Base-by-base conservation (phyloP, 2,888 invertebrate species). In the Andrena haemorrhoa region DNA sequence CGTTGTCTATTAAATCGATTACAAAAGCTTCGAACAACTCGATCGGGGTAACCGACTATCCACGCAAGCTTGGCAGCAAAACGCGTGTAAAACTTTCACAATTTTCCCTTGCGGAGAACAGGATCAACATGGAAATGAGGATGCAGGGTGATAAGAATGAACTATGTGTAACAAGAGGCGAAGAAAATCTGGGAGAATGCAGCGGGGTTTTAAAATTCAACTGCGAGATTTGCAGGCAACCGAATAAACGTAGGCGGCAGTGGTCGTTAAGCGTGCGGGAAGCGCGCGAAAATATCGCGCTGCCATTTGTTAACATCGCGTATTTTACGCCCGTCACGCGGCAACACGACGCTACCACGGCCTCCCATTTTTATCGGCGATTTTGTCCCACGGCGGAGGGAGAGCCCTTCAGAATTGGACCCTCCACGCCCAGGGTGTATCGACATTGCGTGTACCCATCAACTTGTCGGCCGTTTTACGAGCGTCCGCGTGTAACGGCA, bases 221-320 rank as follows among this genome's bases (percentile, higher is more conserved):
- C n/a, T 4, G 3, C 41, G 35, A 41, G 41, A 71, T 82, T 81
- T 75, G 61, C 82, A n/a, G 66, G n/a, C 12, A n/a, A 56, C 23
- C 61, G 81, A 70, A 75, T 66, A 71, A 82, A 81, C 82, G 68
- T 53, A 10, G 35, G 10, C 8, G 74, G 29, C 31, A 31, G 26
- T 35, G 51, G 66, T 66, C 70, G 66, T 71, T 81, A 75, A 75
- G 35, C 70, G 29, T n/a, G 41, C 33, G 16, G 60, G 33, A 47
- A 61, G 33, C 69, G 63, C n/a, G 65, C 20, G 65, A 71, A 75
- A 71, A 82, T 71, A 82, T 81, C 66, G 49, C 74, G n/a, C 31
- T 23, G 23, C 58, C 74, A 65, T 81, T 80, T 47, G 81, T 74
- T 70, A 80, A 81, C 82, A 61, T 61, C 47, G 60, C 51, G 65